Base-by-base conservation (phyloP, 2,113 vertebrate genomes). In the Laticauda laticaudata region DNA sequence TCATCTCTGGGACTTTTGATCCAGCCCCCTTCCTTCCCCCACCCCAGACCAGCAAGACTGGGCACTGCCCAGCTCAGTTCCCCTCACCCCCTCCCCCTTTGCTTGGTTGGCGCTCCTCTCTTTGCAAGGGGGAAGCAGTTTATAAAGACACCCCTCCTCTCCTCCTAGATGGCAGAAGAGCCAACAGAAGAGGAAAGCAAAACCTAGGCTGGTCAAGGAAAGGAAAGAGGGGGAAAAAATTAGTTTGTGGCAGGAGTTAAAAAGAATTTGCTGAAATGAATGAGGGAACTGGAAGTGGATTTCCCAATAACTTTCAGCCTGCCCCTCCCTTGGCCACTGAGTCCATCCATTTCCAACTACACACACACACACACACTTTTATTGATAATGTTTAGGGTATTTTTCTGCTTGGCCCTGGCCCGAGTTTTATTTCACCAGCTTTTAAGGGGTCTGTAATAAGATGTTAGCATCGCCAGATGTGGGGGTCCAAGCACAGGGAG, bases 231-330 rank as follows among this genome's bases (percentile, higher is more conserved):
- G 45, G 45, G 48, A 51, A 51, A 10, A 51, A 51, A 51, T 51
- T 51, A 53, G 94, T 95, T 96, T 94, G 89, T 94, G 92, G 55
- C 95, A 96, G 95, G 96, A 96, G 97, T 97, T 96, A 95, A 96
- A 96, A 97, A 95, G 96, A 97, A 97, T 97, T 96, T 56, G 89
- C 90, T 95, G 23, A 96, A 97, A 97, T 96, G 96, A 97, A 97
- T 96, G 96, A 94, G 95, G 95, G 96, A 93, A 90, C 96, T 96
- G 97, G 97, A 97, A 97, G 94, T 96, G 93, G 95, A 96, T 94
- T 96, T 97, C 95, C 95, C 96, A 96, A 95, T 69, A 93, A 91
- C 55, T 90, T 34, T 53, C n/a, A 88, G 92, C 29, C 95, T 87
- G 93, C 87, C 89, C 93, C 2, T 92, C 96, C 87, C 94, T 1